A percentile compares a stretch with the other conserved stretches of the same genome.
phyloP scores from a whole-genome alignment of 2,797 vertebrate species.

The Lepilemur septentrionalis region DNA sequence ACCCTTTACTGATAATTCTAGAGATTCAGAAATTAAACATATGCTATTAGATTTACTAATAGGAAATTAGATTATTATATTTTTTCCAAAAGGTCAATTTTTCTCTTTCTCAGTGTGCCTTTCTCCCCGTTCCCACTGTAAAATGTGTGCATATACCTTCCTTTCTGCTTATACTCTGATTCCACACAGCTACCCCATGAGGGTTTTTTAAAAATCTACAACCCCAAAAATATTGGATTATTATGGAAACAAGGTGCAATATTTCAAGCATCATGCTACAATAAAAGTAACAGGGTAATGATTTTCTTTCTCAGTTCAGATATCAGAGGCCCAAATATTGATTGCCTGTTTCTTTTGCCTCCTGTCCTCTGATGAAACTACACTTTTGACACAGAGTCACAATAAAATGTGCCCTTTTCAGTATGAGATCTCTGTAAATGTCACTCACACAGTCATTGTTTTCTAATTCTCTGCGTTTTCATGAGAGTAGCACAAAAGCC shows the following conservation, averaged over 20 bases:
- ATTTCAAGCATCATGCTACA: conserved; percentile 78
- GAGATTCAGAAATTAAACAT: conserved; percentile 22
- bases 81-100: conserved; percentile 41
- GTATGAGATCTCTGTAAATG: conserved; percentile 84
- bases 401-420: conserved; percentile 84
- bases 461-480: conserved; percentile 80
- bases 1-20: background rate
- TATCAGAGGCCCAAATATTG: conserved; percentile 84
- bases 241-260: conserved; percentile 80
- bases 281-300: conserved; percentile 87
- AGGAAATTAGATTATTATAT: background rate
- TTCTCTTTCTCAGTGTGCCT: conserved; percentile 19
- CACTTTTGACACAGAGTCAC: conserved; percentile 85
- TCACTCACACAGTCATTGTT: conserved; percentile 81
- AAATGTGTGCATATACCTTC: background rate
- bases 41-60: background rate
- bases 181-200: background rate
- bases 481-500: conserved; percentile 18
- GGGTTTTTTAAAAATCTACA: conserved; percentile 47
- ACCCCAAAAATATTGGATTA: conserved; percentile 62
- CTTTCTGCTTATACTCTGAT: conserved; percentile 12
- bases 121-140: background rate
- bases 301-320: conserved; percentile 84
- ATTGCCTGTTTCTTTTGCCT: conserved; percentile 84
- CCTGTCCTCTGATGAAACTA: conserved; percentile 83